Base-by-base conservation (phyloP, 1,140 invertebrate species). In the Leptonema lineaticorne region DNA sequence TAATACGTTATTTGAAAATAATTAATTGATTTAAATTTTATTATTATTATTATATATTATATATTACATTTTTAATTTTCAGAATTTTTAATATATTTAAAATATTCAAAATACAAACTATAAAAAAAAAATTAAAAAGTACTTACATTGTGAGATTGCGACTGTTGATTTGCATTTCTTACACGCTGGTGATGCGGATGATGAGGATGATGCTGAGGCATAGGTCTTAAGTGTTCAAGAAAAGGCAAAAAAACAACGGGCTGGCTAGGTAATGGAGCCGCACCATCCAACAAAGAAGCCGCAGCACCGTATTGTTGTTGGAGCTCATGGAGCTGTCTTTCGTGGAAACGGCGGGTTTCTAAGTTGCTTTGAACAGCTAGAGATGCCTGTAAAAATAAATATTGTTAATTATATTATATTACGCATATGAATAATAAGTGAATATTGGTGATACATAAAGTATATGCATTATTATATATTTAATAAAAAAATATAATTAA, bases 241-340 rank as follows among this genome's bases (percentile, higher is more conserved):
- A 73, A 73, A 18, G 71, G 71, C 59, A 73, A 56, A 56, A 73
- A 73, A 41, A 73, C 71, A 24, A 69, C 41, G 16, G 68, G 68
- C 22, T 60, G 63, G 16, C 56, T 22, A 9, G 45, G n/a, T 26
- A 64, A 16, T 7, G 41, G 27, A 4, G 14, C 24, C 2, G 45
- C n/a, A 9, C 62, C 62, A 26, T 57, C 62, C 24, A 56, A 48
- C 1, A 45, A 22, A 8, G 53, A 33, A n/a, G 30, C 53, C 27
- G 71, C 64, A 14, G 68, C 71, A 20, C 68, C 66, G 41, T 73
- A 68, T 0, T 69, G 68, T 53, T 73, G 71, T 45, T 73, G 71
- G 26, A 73, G 68, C 53, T 73, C 71, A 2, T 68, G 26, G 6
- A 68, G 68, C 14, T 68, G 64, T 29, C 68, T 45, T 45, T 73